These are phyloP conservation scores for Mobula hypostoma DNA, from an alignment of 2,113 vertebrate genomes.

Conservation along the genomic window DNA sequence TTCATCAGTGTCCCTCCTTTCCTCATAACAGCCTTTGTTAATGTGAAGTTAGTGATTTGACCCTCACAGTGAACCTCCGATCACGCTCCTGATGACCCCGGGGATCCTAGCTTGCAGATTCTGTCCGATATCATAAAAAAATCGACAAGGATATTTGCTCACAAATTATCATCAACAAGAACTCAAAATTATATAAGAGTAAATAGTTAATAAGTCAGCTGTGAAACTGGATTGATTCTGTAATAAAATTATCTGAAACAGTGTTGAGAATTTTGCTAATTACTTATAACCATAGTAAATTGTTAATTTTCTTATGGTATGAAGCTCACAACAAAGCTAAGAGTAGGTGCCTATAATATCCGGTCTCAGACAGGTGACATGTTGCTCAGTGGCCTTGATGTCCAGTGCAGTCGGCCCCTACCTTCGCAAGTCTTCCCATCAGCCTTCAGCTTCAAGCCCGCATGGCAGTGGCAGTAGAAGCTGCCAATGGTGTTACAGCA, in stretches of 20 bases:
- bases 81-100: neutral
- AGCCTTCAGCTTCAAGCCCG: slow-evolving; percentile 54
- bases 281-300: too few relatives aligned
- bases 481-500: slow-evolving; percentile 73
- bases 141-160: neutral
- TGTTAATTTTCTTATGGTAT: too few relatives aligned
- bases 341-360: neutral
- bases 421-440: slow-evolving; percentile 66
- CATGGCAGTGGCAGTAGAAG: slow-evolving; percentile 66
- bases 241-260: neutral
- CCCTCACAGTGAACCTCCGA: too few relatives aligned
- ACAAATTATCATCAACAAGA: neutral
- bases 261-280: too few relatives aligned
- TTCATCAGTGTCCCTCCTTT: neutral
- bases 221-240: neutral
- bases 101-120: neutral
- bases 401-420: slow-evolving; percentile 42
- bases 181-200: neutral
- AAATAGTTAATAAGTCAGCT: neutral
- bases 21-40: neutral
- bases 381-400: too few relatives aligned
- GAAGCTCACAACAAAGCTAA: neutral
- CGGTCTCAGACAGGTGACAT: neutral
- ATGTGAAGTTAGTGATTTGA: neutral
- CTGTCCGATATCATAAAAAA: neutral